phyloP scores from a whole-genome alignment of 2,113 vertebrate species.

The Gnathonemus echidnorhynchus region DNA sequence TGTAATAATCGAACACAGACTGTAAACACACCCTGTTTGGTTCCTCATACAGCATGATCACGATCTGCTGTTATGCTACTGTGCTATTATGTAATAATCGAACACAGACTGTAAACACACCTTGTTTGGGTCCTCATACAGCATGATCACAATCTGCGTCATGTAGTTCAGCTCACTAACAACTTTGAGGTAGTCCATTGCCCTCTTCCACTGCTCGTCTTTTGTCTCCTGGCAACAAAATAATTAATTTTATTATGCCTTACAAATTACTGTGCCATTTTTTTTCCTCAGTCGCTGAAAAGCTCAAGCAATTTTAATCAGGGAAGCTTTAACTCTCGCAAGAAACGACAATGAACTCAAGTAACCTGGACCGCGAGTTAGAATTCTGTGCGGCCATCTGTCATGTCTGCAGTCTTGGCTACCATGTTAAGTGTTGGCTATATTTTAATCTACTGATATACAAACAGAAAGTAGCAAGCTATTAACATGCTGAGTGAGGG shows the following conservation, averaged over 20 bases:
- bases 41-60: conserved; percentile 87
- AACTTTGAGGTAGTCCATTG: conserved; percentile 83
- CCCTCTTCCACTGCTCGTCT: conserved; percentile 85
- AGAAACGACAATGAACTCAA: not conserved
- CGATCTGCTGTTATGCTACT: conserved; percentile 58
- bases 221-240: conserved; percentile 65
- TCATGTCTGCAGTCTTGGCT: not conserved
- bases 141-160: conserved; percentile 90
- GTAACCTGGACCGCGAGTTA: not conserved
- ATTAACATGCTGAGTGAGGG: not conserved
- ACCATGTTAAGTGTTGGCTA: not conserved
- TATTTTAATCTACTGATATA: not conserved
- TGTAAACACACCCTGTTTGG: conserved; percentile 70
- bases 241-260: not conserved
- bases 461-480: not conserved
- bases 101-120: conserved; percentile 37
- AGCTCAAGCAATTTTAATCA: not conserved
- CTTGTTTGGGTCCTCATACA: conserved; percentile 88
- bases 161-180: conserved; percentile 87
- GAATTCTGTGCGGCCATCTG: not conserved
- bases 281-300: not conserved
- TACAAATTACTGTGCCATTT: not conserved
- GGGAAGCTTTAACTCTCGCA: not conserved
- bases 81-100: not conserved
- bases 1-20: not conserved